Conservation (phyloP, 2,797 vertebrate genomes). For the Lacerta bilineata region DNA sequence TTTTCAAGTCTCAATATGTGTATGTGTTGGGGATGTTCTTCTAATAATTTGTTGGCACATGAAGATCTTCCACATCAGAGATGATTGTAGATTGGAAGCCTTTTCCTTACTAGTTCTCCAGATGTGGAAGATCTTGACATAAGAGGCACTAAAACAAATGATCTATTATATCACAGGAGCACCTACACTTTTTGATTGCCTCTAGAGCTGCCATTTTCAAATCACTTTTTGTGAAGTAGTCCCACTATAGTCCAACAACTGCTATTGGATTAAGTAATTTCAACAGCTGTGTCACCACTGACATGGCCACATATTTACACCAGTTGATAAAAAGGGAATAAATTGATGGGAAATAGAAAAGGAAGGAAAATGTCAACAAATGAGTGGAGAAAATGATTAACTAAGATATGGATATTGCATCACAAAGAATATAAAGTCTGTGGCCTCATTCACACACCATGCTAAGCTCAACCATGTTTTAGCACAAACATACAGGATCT, state of each 20-base stretch:
- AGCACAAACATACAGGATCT: too few species aligned
- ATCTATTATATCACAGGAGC: neutral
- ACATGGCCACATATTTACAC: neutral
- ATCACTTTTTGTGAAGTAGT: neutral
- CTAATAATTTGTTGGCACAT: neutral
- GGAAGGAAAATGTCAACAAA: constrained; percentile 41
- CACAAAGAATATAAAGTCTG: neutral
- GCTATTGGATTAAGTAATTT: neutral
- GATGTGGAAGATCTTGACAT: neutral
- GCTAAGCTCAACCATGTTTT: too few species aligned
- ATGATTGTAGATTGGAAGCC: neutral
- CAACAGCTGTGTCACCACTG: neutral
- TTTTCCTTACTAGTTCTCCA: neutral
- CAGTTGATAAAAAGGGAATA: constrained; percentile 3
- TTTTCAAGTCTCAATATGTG: neutral
- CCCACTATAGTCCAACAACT: neutral
- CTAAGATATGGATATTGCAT: neutral
- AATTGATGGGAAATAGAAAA: neutral
- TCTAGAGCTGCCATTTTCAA: neutral
- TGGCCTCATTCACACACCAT: too few species aligned
- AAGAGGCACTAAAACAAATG: neutral
- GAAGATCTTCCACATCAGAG: neutral
- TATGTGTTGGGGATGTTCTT: neutral
- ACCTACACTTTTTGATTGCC: neutral
- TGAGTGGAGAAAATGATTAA: neutral